Evolutionary conservation across 2,888 invertebrate species (phyloP).

Genomic region (Dolichomitus sp.): DNA sequence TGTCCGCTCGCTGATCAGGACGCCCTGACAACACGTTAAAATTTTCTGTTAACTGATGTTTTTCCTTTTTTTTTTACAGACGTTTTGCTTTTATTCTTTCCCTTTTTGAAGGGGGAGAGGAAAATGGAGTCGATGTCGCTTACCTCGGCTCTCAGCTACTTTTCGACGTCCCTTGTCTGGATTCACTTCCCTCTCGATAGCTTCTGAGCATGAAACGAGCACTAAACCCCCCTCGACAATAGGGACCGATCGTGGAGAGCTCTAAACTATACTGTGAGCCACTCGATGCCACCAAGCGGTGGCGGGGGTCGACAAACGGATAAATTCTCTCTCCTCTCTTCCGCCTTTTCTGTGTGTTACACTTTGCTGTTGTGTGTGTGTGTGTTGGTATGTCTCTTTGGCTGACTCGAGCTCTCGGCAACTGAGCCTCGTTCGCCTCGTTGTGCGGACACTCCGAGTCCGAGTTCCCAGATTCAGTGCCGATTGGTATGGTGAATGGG

Average conservation of each 20-base stretch:
- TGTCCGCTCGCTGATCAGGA: neutral
- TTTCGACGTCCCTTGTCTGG: neutral
- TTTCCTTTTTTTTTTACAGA: neutral
- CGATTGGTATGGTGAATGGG: constrained; percentile 3
- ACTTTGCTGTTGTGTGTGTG: neutral
- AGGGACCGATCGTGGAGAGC: neutral
- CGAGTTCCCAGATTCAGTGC: neutral
- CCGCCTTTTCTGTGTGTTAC: neutral
- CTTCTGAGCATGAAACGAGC: neutral
- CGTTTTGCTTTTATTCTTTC: neutral
- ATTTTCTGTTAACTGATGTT: neutral
- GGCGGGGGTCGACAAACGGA: constrained; percentile 33
- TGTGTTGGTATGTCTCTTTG: constrained; percentile 4
- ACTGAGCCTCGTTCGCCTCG: neutral
- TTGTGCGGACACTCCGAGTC: neutral
- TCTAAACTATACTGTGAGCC: neutral
- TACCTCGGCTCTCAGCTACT: constrained; percentile 5
- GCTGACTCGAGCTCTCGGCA: neutral
- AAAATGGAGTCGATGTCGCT: constrained; percentile 4
- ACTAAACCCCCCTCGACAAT: neutral
- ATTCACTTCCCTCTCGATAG: neutral
- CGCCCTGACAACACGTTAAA: neutral
- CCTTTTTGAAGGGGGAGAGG: neutral
- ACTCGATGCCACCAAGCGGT: neutral
- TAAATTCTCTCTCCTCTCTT: constrained; percentile 9